Evolutionary conservation across 1,140 invertebrate species (phyloP).

Genomic region (Zaprionus lachaisei): DNA sequence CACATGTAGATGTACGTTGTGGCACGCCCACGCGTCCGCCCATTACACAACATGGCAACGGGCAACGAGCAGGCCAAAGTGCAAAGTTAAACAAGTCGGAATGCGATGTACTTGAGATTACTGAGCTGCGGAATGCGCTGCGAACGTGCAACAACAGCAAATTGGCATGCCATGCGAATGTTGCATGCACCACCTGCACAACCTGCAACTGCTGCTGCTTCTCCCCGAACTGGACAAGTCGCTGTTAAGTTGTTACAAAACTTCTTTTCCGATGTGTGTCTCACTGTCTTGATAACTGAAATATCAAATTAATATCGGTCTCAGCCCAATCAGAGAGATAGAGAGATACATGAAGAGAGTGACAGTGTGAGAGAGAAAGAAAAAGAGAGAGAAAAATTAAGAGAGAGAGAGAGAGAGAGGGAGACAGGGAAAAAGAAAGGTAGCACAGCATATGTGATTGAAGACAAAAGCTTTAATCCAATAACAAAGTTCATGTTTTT

Average conservation of each 20-base stretch:
- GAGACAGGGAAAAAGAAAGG: no score
- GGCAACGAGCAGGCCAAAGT: constrained; percentile 29
- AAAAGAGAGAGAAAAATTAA: background rate
- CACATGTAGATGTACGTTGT: background rate
- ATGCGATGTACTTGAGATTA: constrained; percentile 52
- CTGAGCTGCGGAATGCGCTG: constrained; percentile 46
- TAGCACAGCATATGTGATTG: background rate
- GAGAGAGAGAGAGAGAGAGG: background rate
- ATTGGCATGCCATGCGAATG: constrained; percentile 28
- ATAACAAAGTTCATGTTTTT: background rate
- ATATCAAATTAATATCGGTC: background rate
- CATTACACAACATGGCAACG: background rate
- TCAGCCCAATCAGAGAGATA: background rate
- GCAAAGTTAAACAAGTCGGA: constrained; percentile 52
- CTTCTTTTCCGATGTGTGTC: constrained; percentile 13
- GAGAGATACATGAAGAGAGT: background rate
- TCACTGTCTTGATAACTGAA: background rate
- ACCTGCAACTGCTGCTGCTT: background rate
- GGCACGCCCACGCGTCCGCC: constrained; percentile 1
- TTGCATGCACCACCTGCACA: constrained; percentile 18
- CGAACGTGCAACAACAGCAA: constrained; percentile 38
- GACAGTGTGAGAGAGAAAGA: no score
- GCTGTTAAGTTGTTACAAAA: constrained; percentile 29
- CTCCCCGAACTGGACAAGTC: background rate
- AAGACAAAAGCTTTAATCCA: background rate